A percentile compares a stretch with the other conserved stretches of the same genome.
Conservation (phyloP, 2,113 vertebrate genomes). For the Nerophis lumbriciformis region DNA sequence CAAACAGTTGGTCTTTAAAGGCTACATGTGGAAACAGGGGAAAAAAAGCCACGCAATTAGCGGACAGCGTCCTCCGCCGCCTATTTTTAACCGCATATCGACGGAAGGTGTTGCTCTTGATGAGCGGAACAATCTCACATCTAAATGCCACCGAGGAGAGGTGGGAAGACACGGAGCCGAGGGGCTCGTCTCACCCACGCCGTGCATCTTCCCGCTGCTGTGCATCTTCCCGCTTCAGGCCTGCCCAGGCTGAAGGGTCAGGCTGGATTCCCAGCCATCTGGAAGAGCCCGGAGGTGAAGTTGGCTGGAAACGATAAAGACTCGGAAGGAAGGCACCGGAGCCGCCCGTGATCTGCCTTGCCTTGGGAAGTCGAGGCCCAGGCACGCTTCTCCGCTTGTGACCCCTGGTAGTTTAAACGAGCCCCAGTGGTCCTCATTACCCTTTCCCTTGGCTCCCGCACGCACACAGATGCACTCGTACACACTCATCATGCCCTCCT, state of each 20-base stretch:
- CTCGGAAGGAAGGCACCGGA: slow-evolving; percentile 28
- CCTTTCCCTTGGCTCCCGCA: slow-evolving; percentile 49
- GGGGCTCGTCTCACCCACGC: slow-evolving; percentile 7
- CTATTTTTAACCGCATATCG: not conserved
- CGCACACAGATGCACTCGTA: slow-evolving; percentile 22
- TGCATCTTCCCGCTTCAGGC: not conserved
- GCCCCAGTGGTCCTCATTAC: slow-evolving; percentile 71
- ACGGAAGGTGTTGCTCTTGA: not conserved
- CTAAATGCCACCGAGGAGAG: slow-evolving; percentile 3
- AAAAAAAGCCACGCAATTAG: no score
- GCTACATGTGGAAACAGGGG: no score
- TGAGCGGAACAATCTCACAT: not conserved
- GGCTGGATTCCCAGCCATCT: not conserved
- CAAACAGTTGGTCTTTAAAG: no score
- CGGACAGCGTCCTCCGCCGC: no score
- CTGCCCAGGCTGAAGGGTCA: slow-evolving; percentile 8
- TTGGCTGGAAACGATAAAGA: slow-evolving; percentile 25
- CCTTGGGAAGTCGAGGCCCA: slow-evolving; percentile 16
- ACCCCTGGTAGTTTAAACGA: slow-evolving; percentile 66
- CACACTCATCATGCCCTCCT: slow-evolving; percentile 6
- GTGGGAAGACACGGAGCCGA: not conserved
- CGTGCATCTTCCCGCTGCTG: not conserved
- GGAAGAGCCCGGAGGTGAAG: slow-evolving; percentile 13
- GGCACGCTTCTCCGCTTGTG: slow-evolving; percentile 52
- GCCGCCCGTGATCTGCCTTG: slow-evolving; percentile 13